Evolutionary conservation across 2,797 vertebrate genomes (phyloP).

Genomic region (Myoxocephalus aenaeus): DNA sequence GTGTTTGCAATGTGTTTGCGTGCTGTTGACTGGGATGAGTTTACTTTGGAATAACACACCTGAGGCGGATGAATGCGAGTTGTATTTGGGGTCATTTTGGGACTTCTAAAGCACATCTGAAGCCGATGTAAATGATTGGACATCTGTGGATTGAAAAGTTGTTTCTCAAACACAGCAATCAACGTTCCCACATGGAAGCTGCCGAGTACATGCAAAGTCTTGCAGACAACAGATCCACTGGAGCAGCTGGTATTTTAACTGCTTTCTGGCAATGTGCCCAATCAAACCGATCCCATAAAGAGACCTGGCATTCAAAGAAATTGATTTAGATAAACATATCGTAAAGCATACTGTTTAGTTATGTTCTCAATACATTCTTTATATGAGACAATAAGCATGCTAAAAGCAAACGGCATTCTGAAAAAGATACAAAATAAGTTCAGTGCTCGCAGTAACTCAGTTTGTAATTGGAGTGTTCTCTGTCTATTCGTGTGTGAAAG

Average conservation of each 20-base stretch:
- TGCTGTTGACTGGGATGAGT: neutral
- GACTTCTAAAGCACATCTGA: conserved; percentile 1
- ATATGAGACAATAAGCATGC: neutral
- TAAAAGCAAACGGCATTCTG: neutral
- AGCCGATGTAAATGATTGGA: conserved; percentile 3
- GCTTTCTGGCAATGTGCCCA: neutral
- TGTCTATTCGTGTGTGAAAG: conserved; percentile 17
- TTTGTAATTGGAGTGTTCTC: conserved; percentile 15
- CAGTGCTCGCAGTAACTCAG: neutral
- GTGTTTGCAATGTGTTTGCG: neutral
- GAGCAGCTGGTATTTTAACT: neutral
- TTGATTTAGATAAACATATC: neutral
- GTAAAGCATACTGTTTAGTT: neutral
- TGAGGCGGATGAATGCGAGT: neutral
- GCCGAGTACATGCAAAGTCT: neutral
- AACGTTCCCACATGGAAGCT: neutral
- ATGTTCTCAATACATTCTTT: neutral
- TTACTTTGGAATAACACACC: neutral
- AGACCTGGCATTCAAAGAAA: neutral
- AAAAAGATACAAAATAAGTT: neutral
- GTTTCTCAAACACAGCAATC: neutral
- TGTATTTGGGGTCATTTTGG: neutral
- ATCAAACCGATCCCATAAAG: neutral
- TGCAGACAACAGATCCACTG: neutral
- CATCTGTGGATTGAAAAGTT: neutral